Conservation (phyloP, 2,888 invertebrate genomes). For the Gasteruption jaculator region DNA sequence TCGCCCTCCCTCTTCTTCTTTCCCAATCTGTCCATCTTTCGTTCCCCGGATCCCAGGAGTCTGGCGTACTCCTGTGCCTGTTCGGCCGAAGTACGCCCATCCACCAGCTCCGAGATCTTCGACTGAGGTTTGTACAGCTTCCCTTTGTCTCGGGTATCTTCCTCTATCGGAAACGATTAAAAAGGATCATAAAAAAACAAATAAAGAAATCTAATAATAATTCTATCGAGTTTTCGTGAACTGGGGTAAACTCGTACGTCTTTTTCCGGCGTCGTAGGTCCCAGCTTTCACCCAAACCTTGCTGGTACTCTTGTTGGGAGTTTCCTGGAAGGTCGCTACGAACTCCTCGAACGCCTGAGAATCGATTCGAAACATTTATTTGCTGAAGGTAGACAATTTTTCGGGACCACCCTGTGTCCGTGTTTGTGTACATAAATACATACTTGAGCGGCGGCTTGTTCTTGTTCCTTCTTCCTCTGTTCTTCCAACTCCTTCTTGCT, state of each 20-base stretch:
- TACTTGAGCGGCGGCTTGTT: constrained; percentile 87
- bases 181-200: constrained; percentile 18
- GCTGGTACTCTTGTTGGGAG: constrained; percentile 67
- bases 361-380: constrained; percentile 10
- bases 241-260: constrained; percentile 68
- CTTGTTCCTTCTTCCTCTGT: constrained; percentile 80
- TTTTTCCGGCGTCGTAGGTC: constrained; percentile 90
- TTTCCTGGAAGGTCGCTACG: constrained; percentile 93
- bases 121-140: constrained; percentile 91
- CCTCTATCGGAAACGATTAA: constrained; percentile 58
- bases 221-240: too few species aligned
- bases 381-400: background rate
- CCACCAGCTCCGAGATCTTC: constrained; percentile 62
- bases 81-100: constrained; percentile 58
- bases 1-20: constrained; percentile 71
- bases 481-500: constrained; percentile 85
- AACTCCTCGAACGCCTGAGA: constrained; percentile 90
- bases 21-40: constrained; percentile 62
- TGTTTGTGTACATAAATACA: too few species aligned
- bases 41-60: constrained; percentile 58
- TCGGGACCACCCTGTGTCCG: too few species aligned
- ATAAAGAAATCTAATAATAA: constrained; percentile 15
- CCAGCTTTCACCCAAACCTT: constrained; percentile 99
- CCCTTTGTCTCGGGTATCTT: constrained; percentile 83
- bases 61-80: constrained; percentile 68